These are phyloP conservation scores for Calameuta pallipes DNA, from an alignment of 2,888 invertebrate species.

Conservation along the genomic window DNA sequence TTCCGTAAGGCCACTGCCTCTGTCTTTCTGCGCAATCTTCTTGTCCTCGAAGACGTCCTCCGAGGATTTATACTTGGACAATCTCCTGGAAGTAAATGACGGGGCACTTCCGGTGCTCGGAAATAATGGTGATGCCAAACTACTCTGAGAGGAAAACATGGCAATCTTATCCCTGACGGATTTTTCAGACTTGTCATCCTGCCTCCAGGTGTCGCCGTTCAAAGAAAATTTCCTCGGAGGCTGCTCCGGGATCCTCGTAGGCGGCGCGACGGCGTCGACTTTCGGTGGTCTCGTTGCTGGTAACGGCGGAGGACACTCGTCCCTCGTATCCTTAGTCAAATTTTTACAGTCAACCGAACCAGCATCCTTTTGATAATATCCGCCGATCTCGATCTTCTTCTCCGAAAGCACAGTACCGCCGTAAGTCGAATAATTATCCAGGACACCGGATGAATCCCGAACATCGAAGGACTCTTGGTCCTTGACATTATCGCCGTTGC, in stretches of 20 bases:
- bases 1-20: constrained; percentile 39
- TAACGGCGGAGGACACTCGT: constrained; percentile 53
- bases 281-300: constrained; percentile 61
- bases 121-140: constrained; percentile 49
- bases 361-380: constrained; percentile 4
- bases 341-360: not conserved
- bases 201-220: constrained; percentile 70
- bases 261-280: constrained; percentile 21
- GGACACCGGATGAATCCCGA: not conserved
- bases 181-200: constrained; percentile 83
- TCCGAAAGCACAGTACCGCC: constrained; percentile 38
- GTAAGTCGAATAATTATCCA: not conserved
- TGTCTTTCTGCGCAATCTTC: constrained; percentile 33
- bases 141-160: constrained; percentile 76
- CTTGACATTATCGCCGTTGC: constrained; percentile 11
- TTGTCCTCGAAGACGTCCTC: constrained; percentile 59
- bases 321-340: constrained; percentile 23
- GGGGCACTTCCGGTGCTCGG: constrained; percentile 54
- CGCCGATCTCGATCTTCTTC: constrained; percentile 49
- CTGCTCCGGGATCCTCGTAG: constrained; percentile 11
- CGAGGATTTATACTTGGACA: constrained; percentile 62
- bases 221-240: constrained; percentile 42
- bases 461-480: constrained; percentile 5
- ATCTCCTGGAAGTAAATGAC: constrained; percentile 65
- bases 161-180: constrained; percentile 89